A percentile compares a stretch with the other conserved stretches of the same genome.
Conservation (phyloP, 2,888 invertebrate species). For the Serripes groenlandicus region DNA sequence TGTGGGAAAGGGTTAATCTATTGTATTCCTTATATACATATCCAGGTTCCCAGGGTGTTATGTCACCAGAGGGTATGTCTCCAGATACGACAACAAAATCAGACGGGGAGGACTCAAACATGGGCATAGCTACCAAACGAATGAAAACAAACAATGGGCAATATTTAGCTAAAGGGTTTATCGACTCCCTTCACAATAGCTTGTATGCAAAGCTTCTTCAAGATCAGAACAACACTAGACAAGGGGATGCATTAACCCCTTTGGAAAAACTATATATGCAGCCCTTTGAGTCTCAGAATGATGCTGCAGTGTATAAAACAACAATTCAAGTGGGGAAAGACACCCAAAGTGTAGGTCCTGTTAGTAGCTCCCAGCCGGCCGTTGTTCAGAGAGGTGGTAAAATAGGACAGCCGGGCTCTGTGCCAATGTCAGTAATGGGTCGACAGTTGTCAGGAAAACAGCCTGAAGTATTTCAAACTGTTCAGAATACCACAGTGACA, state of each 20-base stretch:
- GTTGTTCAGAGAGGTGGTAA: background rate
- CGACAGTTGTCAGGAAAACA: background rate
- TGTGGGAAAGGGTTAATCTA: too few relatives aligned
- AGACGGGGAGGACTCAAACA: constrained; percentile 9
- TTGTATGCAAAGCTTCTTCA: constrained; percentile 37
- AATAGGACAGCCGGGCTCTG: constrained; percentile 6
- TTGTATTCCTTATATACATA: background rate
- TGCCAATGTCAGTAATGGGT: background rate
- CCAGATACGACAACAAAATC: constrained; percentile 38
- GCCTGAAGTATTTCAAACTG: too few relatives aligned
- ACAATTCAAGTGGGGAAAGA: background rate
- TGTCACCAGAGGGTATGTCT: constrained; percentile 40
- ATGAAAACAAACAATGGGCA: constrained; percentile 27
- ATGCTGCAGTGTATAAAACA: background rate
- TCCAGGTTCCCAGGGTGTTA: background rate
- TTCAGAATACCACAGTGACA: background rate
- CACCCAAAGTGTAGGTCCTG: background rate
- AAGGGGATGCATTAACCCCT: constrained; percentile 18
- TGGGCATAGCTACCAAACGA: constrained; percentile 16
- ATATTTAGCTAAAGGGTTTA: constrained; percentile 31
- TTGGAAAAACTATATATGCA: constrained; percentile 37
- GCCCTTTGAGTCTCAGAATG: background rate
- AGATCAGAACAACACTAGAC: constrained; percentile 18
- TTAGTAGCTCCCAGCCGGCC: background rate
- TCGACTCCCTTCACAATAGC: constrained; percentile 50